A percentile compares a stretch with the other conserved stretches of the same genome.
Conservation (phyloP, 2,113 vertebrate species). For the Picathartes gymnocephalus region DNA sequence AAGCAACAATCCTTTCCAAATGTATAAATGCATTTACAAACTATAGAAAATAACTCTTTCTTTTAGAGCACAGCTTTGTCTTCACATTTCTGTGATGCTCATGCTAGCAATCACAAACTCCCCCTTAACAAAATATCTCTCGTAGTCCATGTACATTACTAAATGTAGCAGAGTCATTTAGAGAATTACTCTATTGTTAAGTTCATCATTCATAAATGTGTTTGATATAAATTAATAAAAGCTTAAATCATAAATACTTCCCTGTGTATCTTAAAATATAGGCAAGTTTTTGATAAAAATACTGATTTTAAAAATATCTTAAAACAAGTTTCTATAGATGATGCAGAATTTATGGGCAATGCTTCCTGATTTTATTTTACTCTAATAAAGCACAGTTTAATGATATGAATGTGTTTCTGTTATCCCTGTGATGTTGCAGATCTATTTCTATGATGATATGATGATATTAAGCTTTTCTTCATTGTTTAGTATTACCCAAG, state of each 20-base stretch:
- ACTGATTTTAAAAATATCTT: background rate
- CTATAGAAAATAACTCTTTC: background rate
- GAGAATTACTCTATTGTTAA: background rate
- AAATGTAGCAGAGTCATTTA: background rate
- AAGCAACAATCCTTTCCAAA: background rate
- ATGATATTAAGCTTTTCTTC: background rate
- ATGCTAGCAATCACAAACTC: rapidly evolving
- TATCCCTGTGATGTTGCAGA: background rate
- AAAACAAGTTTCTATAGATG: background rate
- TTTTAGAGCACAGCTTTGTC: background rate
- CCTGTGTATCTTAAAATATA: background rate
- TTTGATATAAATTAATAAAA: background rate
- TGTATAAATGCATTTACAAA: background rate
- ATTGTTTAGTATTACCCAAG: background rate
- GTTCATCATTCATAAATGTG: background rate
- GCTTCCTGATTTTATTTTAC: background rate
- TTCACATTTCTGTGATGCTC: background rate
- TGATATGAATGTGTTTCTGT: background rate
- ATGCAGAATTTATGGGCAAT: background rate
- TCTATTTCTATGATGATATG: too few relatives aligned
- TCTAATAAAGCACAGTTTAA: background rate
- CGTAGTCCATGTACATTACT: background rate
- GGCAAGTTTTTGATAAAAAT: background rate
- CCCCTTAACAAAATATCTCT: background rate
- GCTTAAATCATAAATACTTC: background rate